Percentiles rank a stretch among this genome's conserved stretches.
These are phyloP conservation scores for Lamellibrachia luymesi DNA, from an alignment of 1,140 invertebrate genomes.

Conservation along the genomic window DNA sequence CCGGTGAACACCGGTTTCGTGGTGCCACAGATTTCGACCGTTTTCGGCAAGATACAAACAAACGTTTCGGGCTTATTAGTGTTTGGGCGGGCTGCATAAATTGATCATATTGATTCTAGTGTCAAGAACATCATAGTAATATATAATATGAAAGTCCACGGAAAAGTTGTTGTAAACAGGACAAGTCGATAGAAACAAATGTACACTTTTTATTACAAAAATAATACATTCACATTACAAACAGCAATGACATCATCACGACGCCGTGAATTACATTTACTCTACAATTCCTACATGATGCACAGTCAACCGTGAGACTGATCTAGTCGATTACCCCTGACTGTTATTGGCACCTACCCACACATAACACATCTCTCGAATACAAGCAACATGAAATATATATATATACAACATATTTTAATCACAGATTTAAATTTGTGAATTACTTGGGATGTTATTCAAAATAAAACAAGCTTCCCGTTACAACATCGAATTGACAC, in stretches of 20 bases:
- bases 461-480: background rate
- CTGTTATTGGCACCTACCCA: background rate
- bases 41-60: too few relatives aligned
- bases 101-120: too few relatives aligned
- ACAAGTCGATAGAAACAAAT: background rate
- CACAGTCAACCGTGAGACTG: background rate
- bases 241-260: background rate
- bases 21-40: too few relatives aligned
- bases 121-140: too few relatives aligned
- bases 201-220: constrained; percentile 1
- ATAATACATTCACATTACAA: background rate
- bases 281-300: background rate
- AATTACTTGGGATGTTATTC: background rate
- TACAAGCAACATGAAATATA: background rate
- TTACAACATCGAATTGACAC: background rate
- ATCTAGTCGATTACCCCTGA: background rate
- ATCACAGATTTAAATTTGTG: background rate
- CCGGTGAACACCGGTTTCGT: too few relatives aligned
- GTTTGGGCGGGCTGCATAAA: too few relatives aligned
- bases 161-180: too few relatives aligned
- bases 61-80: too few relatives aligned
- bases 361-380: background rate
- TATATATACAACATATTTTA: background rate
- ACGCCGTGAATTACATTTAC: background rate
- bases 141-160: too few relatives aligned